Percentiles rank a stretch among this genome's conserved stretches.
These are phyloP conservation scores for Enteromius argenteus DNA, from an alignment of 2,797 vertebrate species.

Conservation along the genomic window DNA sequence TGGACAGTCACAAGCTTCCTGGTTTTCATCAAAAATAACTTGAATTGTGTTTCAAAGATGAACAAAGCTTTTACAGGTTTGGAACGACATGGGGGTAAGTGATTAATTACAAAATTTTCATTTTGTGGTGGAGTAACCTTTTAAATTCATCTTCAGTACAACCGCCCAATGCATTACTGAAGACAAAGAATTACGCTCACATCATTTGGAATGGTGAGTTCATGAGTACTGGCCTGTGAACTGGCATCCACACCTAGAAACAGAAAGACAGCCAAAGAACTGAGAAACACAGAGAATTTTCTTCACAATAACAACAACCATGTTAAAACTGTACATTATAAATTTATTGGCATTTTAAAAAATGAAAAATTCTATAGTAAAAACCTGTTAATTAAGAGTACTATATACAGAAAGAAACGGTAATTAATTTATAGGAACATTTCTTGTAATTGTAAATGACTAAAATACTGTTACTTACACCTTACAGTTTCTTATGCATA, in stretches of 20 bases:
- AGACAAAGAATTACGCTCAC: conserved; percentile 82
- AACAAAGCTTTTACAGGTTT: too few species aligned
- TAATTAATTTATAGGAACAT: not conserved
- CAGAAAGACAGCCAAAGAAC: not conserved
- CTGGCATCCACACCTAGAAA: conserved; percentile 95
- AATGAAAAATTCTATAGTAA: not conserved
- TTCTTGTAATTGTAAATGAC: not conserved
- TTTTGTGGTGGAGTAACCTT: too few species aligned
- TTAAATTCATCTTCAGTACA: not conserved
- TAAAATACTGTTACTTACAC: not conserved
- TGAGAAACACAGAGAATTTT: conserved; percentile 43
- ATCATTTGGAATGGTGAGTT: conserved; percentile 99
- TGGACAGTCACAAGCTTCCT: too few species aligned
- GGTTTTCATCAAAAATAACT: too few species aligned
- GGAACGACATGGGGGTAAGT: too few species aligned
- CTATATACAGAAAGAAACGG: not conserved
- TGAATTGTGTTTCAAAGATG: too few species aligned
- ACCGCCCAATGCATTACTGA: not conserved
- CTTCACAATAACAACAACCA: not conserved
- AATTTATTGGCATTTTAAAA: not conserved
- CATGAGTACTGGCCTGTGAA: conserved; percentile 98
- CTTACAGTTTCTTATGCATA: not conserved
- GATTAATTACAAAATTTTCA: too few species aligned
- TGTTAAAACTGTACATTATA: not conserved
- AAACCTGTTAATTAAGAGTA: not conserved